A percentile compares a stretch with the other conserved stretches of the same genome.
Conservation (phyloP, 1,140 invertebrate species). For the Gryllus bimaculatus region DNA sequence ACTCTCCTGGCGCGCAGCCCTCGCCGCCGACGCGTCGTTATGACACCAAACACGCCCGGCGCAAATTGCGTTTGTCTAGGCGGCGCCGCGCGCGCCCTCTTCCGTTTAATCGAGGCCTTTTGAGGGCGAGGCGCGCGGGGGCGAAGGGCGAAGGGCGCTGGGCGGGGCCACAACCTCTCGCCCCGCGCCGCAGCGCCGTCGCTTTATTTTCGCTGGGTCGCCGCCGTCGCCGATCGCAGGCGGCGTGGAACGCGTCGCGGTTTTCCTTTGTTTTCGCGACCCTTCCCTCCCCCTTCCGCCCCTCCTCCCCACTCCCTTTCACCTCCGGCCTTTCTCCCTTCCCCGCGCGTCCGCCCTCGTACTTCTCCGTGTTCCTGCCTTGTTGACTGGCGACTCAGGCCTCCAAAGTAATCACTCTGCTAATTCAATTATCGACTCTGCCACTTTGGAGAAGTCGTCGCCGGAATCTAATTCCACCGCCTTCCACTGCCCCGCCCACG, state of each 20-base stretch:
- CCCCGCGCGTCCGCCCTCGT: background rate
- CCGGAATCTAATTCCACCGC: conserved; percentile 2
- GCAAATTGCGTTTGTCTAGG: background rate
- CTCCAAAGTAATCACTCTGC: background rate
- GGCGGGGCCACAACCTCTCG: background rate
- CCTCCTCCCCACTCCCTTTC: background rate
- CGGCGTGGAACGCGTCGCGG: background rate
- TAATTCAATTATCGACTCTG: conserved; percentile 1
- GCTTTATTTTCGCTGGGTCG: background rate
- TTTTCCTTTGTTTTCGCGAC: background rate
- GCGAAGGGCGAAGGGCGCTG: background rate
- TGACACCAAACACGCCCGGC: background rate
- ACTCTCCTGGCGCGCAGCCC: background rate
- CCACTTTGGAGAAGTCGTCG: background rate
- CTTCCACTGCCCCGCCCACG: background rate
- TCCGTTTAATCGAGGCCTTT: background rate
- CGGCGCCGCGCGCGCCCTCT: background rate
- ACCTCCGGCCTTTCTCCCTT: background rate
- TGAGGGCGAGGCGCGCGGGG: background rate
- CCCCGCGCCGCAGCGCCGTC: background rate
- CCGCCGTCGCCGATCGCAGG: background rate
- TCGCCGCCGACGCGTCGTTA: background rate
- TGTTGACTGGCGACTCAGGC: background rate
- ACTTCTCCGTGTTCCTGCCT: background rate
- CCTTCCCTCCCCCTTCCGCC: background rate